These are phyloP conservation scores for Emydocephalus ijimae DNA, from an alignment of 2,113 vertebrate species.

Conservation along the genomic window DNA sequence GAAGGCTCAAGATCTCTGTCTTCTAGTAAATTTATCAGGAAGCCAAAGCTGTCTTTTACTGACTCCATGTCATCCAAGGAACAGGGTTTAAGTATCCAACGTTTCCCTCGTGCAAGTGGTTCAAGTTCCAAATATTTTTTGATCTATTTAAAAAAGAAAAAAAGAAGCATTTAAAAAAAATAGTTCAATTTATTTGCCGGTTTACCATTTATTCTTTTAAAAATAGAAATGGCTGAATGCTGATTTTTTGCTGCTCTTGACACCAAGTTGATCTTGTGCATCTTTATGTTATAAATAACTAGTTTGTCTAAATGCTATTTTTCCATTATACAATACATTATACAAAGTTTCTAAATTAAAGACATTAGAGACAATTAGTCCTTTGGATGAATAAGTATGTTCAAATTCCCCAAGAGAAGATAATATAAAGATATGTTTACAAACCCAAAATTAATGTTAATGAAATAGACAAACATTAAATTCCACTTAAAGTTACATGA, in stretches of 20 bases:
- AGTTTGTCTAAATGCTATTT: constrained; percentile 38
- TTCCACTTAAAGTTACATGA: neutral
- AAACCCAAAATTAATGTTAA: neutral
- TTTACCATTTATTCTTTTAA: neutral
- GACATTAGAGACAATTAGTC: neutral
- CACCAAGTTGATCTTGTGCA: constrained; percentile 48
- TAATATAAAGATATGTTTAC: neutral
- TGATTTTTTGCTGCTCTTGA: constrained; percentile 45
- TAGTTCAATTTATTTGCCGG: constrained; percentile 19
- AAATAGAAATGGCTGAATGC: neutral
- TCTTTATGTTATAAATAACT: constrained; percentile 58
- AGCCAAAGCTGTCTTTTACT: constrained; percentile 89
- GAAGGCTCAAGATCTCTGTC: constrained; percentile 85
- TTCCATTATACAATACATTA: constrained; percentile 13
- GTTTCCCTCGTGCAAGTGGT: constrained; percentile 90
- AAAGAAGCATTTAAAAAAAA: constrained; percentile 22
- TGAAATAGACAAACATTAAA: neutral
- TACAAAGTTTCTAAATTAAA: neutral
- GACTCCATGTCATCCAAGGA: constrained; percentile 84
- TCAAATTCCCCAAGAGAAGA: neutral
- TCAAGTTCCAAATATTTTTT: constrained; percentile 98
- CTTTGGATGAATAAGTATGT: neutral
- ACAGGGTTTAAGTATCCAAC: constrained; percentile 94
- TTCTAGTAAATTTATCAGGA: constrained; percentile 90
- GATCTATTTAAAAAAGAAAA: constrained; percentile 71